Evolutionary conservation across 2,888 invertebrate species (phyloP), one percentile per base, ranked within the genome.

Genomic region (Masnerella sp.): DNA sequence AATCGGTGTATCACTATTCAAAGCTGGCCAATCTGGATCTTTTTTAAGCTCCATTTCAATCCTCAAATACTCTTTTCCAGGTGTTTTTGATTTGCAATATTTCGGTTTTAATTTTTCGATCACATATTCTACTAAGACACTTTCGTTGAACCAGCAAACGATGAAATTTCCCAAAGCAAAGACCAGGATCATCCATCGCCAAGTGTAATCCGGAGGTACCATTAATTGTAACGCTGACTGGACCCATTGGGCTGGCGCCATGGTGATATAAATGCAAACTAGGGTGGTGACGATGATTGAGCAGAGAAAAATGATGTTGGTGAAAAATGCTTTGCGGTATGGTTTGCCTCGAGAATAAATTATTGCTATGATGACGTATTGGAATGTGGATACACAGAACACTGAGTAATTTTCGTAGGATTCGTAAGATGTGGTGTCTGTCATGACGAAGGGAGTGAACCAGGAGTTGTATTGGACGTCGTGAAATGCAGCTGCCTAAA

Each of bases 331-430:
- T 80, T 90, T 89, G 36, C 93, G 86, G 80, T 92, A 93, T 0
- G 93, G 93, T 56, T 90, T 91, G 0, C 93, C 93, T 69, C 90
- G 90, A 0, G 92, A 92, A 82, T 91, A 93, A 30, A 90, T 89
- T 56, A 92, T 85, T 0, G 91, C 92, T 85, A 91, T 89, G 0
- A 89, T 90, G 17, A 93, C 90, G 82, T 93, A 93, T 80, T 93
- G 93, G 80, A 91, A 93, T 68, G 90, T 89, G 0, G 92, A 91
- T 0, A 91, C 85, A 0, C 89, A 87, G 81, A 91, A 93, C 1
- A 93, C 88, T 0, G 91, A 89, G 77, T 91, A 92, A 80, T 91
- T 92, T 81, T 93, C 92, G 81, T 90, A 91, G 36, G 90, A 90
- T 2, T 83, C 83, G 43, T 89, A 88, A 32, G 85, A 85, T 5